Conservation (phyloP, 1,140 invertebrate species). For the Camponotus vicinus region DNA sequence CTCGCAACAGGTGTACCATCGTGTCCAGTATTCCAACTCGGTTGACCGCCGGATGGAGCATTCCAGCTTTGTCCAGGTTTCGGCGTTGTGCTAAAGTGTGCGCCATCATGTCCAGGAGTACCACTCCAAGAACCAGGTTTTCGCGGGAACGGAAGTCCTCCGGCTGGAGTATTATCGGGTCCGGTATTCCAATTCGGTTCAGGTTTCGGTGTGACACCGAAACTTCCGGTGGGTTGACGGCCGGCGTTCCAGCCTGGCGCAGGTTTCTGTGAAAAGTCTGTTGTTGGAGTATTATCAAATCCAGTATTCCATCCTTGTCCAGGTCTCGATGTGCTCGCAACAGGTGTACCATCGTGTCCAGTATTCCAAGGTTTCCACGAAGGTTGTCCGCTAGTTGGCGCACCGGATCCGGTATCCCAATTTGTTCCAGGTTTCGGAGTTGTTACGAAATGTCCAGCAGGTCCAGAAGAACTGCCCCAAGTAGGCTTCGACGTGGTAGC, state of each 20-base stretch:
- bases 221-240: background rate
- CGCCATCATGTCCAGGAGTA: background rate
- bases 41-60: background rate
- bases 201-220: constrained; percentile 11
- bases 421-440: background rate
- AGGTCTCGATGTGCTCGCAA: no score
- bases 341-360: no score
- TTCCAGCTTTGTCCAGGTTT: constrained; percentile 27
- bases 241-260: no score
- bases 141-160: no score
- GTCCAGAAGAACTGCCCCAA: background rate
- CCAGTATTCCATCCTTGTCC: no score
- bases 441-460: background rate
- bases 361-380: no score
- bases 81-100: background rate
- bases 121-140: no score
- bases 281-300: no score
- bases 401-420: background rate
- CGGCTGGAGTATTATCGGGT: no score
- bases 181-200: background rate
- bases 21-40: background rate
- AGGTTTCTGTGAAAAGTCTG: background rate
- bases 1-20: no score
- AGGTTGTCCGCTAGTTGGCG: no score
- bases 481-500: background rate